Evolutionary conservation across 1,140 invertebrate genomes (phyloP), one percentile per base, ranked within the genome.

Genomic region (Drosophila repletoides): DNA sequence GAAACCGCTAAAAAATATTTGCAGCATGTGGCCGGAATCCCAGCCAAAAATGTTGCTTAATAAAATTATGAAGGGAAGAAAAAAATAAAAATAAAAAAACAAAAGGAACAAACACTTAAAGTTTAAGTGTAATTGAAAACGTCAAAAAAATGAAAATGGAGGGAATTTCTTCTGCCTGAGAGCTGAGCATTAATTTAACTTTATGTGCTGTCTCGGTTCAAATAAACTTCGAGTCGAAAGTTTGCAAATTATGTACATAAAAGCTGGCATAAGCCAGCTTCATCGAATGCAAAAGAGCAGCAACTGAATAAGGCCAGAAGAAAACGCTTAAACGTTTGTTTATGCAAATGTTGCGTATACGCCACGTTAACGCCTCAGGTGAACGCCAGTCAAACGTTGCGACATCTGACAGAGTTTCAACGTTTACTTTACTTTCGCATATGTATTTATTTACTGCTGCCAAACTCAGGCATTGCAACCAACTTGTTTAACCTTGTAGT

Each of bases 81-180:
- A 33, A 12, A n/a, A 6, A 33, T 1, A 41, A 49, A 14, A 28
- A 19, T n/a, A 38, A 22, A 24, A 26, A 12, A 43, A 28, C 12
- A 53, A 9, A 33, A 56, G 26, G 15, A 59, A 48, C 10, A 22
- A 59, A 67, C 68, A 73, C 68, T 80, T 75, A 64, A 75, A 80
- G 56, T 68, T 72, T 41, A 72, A 80, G 72, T 72, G 53, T 80
- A 80, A 80, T 80, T 80, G 76, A 80, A 80, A 80, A 75, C 53
- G 67, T 52, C 46, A 75, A 68, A 63, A 51, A 48, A 48, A 15
- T 14, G 7, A 29, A 19, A 17, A 21, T 1, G 0, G 9, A 48
- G 12, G 3, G 24, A 49, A 60, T 15, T 49, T 40, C 31, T 38
- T 14, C 36, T 19, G 59, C 15, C 45, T 56, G 34, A 70, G 66